Base-by-base conservation (phyloP, 2,888 invertebrate genomes). In the Antitype chi region DNA sequence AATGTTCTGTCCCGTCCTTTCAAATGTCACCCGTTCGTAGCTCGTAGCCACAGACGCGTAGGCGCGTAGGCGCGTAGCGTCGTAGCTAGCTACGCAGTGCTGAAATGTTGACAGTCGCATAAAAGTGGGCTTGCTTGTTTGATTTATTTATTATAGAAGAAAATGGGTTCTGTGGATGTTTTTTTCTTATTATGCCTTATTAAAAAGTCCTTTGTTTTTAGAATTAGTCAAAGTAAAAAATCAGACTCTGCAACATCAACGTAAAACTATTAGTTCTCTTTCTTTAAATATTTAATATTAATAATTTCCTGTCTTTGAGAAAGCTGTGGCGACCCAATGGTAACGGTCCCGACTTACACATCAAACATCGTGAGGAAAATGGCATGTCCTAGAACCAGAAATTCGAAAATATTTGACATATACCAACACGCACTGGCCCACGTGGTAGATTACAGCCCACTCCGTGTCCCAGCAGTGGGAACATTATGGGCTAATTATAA, bases 1-100 rank as follows among this genome's bases (percentile, higher is more conserved):
- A 85, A 81, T 77, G 88, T 82, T 73, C 78, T 88, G 74, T 80
- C 87, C 86, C 49, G 85, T 80, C 85, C 85, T 87, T 74, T 74
- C 38, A 75, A 83, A 87, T 87, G 87, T 85, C 88, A 88, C 81
- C 80, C 70, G 74, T 78, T 82, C 85, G 87, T 87, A 87, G 88
- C 74, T 69, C 82, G 84, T 76, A 81, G 80, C 84, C 78, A 81
- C 80, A 87, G 86, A 80, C 85, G 85, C 88, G 88, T 88, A 88
- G 91, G 84, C 89, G 87, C 85, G 87, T 88, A 85, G 85, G 60
- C 13, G 20, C 82, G 85, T 80, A 63, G 78, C 76, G n/a, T 25
- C 82, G 86, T 79, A 78, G 80, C 80, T 75, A 73, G 84, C 84
- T 86, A 86, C 83, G 78, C 28, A 49, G 62, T 43, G 23, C 67